Conservation (phyloP, 1,140 invertebrate genomes). For the Aethina tumida region DNA sequence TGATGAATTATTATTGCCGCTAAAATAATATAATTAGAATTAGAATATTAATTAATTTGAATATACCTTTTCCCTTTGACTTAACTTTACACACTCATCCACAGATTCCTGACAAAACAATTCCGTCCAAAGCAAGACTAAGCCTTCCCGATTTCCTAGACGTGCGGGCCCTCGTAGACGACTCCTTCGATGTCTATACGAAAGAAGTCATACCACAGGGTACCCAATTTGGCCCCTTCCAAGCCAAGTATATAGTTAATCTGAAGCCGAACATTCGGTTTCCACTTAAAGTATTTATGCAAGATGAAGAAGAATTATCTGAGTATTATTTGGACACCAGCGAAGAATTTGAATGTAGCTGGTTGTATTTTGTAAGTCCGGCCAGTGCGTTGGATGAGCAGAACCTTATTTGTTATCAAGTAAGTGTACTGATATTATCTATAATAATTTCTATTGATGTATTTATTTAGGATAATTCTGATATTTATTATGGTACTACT, state of each 20-base stretch:
- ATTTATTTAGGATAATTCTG: slow-evolving; percentile 34
- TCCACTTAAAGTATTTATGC: slow-evolving; percentile 31
- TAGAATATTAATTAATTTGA: slow-evolving; percentile 5
- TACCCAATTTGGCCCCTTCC: slow-evolving; percentile 31
- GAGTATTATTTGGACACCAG: slow-evolving; percentile 43
- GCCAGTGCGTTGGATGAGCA: slow-evolving; percentile 40
- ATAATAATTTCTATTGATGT: background rate
- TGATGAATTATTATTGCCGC: background rate
- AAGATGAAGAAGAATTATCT: slow-evolving; percentile 22
- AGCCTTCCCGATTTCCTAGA: slow-evolving; percentile 27
- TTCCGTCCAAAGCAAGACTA: slow-evolving; percentile 27
- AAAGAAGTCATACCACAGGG: slow-evolving; percentile 21
- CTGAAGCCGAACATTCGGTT: slow-evolving; percentile 27
- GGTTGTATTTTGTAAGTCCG: slow-evolving; percentile 51
- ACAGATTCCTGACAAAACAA: slow-evolving; percentile 25
- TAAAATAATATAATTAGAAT: slow-evolving; percentile 1
- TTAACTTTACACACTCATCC: too few species aligned
- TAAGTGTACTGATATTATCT: slow-evolving; percentile 20
- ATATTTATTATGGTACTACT: slow-evolving; percentile 51
- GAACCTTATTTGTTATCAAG: slow-evolving; percentile 57
- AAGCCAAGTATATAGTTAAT: slow-evolving; percentile 26
- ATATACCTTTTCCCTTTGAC: too few species aligned
- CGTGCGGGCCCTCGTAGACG: slow-evolving; percentile 26
- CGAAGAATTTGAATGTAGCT: slow-evolving; percentile 48
- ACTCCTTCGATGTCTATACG: slow-evolving; percentile 17